These are phyloP conservation scores for Standfussiana lucernea DNA, from an alignment of 2,888 invertebrate species.

Conservation along the genomic window DNA sequence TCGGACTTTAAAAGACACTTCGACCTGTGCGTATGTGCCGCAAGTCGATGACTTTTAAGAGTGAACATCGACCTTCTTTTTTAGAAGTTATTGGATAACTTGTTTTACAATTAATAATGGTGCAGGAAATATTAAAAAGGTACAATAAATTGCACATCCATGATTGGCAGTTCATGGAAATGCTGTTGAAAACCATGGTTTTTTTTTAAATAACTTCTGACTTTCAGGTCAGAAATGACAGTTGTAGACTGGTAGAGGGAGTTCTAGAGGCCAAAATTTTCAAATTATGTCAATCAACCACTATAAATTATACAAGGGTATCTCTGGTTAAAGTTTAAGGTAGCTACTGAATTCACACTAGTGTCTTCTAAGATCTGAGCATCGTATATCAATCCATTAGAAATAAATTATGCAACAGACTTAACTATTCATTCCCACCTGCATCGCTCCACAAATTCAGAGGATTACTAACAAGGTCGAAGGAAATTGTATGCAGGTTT, in stretches of 20 bases:
- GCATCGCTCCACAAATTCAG: slow-evolving; percentile 42
- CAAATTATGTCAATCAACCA: neutral
- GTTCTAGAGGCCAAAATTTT: neutral
- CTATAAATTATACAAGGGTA: neutral
- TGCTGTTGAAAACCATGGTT: neutral
- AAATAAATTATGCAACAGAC: slow-evolving; percentile 9
- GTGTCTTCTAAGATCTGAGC: neutral
- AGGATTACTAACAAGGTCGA: slow-evolving; percentile 63
- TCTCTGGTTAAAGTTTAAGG: neutral
- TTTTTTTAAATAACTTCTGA: neutral
- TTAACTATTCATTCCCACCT: slow-evolving; percentile 12
- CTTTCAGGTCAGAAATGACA: neutral
- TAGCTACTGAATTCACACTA: neutral
- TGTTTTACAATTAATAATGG: too few relatives aligned
- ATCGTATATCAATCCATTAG: neutral
- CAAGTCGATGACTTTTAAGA: too few relatives aligned
- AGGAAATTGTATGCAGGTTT: slow-evolving; percentile 74
- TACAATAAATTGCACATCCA: neutral
- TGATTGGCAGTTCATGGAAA: neutral
- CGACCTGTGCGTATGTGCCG: too few relatives aligned
- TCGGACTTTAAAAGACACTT: too few relatives aligned
- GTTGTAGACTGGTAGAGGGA: neutral
- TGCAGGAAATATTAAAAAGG: too few relatives aligned
- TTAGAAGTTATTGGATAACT: too few relatives aligned
- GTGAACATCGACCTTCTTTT: too few relatives aligned